Conservation (phyloP, 1,140 invertebrate genomes). For the Drosophila erecta region DNA sequence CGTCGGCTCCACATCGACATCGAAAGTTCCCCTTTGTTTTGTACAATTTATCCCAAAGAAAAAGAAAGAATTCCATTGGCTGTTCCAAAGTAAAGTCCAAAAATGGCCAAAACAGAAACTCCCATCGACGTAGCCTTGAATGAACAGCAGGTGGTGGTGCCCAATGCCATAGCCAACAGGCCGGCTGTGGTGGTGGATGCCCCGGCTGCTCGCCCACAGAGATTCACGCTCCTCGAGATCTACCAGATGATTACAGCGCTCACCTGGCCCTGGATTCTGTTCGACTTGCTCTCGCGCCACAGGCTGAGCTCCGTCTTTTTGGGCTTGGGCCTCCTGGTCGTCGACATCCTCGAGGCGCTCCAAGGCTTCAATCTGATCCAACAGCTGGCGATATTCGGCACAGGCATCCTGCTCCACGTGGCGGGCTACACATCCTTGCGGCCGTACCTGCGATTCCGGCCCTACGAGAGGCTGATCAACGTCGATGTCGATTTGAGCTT, state of each 20-base stretch:
- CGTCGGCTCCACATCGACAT: neutral
- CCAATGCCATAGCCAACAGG: too few species aligned
- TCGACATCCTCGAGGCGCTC: neutral
- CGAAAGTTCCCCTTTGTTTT: neutral
- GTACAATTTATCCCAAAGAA: neutral
- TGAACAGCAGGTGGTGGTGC: too few species aligned
- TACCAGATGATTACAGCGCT: neutral
- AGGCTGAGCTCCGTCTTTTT: neutral
- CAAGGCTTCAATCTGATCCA: neutral
- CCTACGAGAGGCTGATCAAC: neutral
- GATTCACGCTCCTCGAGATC: too few species aligned
- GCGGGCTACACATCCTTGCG: neutral
- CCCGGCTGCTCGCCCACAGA: too few species aligned
- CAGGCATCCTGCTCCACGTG: neutral
- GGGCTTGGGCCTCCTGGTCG: neutral
- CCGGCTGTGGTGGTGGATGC: too few species aligned
- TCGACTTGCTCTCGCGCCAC: neutral
- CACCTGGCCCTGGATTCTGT: neutral
- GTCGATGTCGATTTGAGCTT: neutral
- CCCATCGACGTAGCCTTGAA: too few species aligned
- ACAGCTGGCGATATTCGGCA: neutral
- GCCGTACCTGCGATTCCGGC: neutral
- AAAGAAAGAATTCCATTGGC: neutral
- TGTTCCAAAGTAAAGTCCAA: too few species aligned
- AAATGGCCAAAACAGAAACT: too few species aligned